Base-by-base conservation (phyloP, 1,140 invertebrate genomes). In the Diachasmimorpha longicaudata region DNA sequence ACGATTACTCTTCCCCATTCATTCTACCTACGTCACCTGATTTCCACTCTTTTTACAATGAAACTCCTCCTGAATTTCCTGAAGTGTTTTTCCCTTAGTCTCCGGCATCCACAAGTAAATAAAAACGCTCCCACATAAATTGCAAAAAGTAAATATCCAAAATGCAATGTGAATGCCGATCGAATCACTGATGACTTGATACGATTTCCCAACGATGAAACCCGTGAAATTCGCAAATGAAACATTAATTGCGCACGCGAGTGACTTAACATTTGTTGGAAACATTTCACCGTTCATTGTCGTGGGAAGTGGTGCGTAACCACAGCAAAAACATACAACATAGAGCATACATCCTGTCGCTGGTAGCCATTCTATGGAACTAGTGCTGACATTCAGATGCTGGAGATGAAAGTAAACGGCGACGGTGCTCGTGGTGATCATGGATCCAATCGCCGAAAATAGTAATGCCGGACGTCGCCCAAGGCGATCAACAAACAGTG, bases 11-110 rank as follows among this genome's bases (percentile, higher is more conserved):
- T n/a, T n/a, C n/a, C n/a, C n/a, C n/a, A 25, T 6, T 23, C 6
- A 66, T 13, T 31, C 10, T 66, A 66, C 23, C 4, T 23, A 25
- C 1, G 25, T 19, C 19, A 66, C 19, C 31, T 68, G 31, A 39
- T 68, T 69, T 8, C 19, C 1, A 19, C 58, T 16, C 3, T 36
- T 36, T 39, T 77, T 72, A 5, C n/a, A 76, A 13, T 79, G 80
- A 8, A 88, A 69, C 21, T 83, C 80, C 0, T 78, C 70, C 68
- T 90, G 89, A 76, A 93, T 92, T 81, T 93, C 89, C 80, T 93
- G 92, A 52, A 95, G 90, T 4, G 93, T 93, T 83, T 93, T 94
- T 10, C 92, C 93, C 84, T 95, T 95, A 0, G 95, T 96, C 87
- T 96, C 95, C 0, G 94, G 94, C 31, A 95, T 89, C 69, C 91